Conservation (phyloP, 1,140 invertebrate genomes). For the Diorhabda carinulata region DNA sequence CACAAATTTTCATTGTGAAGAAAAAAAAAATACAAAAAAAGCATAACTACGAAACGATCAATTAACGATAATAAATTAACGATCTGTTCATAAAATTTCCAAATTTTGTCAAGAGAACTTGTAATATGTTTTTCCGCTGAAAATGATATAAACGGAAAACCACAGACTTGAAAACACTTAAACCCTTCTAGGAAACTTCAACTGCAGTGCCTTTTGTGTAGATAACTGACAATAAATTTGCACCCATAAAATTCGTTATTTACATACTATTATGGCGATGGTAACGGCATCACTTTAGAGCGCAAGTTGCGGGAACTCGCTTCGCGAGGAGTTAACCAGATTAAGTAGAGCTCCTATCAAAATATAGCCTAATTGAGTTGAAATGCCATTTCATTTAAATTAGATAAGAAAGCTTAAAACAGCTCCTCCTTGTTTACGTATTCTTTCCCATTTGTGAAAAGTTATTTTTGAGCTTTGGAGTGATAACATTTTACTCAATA, state of each 20-base stretch:
- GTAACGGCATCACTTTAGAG: conserved; percentile 6
- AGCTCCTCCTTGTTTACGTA: conserved; percentile 2
- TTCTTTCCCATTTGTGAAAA: neutral
- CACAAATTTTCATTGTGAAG: no score
- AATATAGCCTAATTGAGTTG: conserved; percentile 11
- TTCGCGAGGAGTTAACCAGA: conserved; percentile 12
- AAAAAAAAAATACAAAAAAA: no score
- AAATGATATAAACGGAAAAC: no score
- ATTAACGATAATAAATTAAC: no score
- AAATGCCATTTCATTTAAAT: conserved; percentile 13
- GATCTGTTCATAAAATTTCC: no score
- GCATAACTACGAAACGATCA: no score
- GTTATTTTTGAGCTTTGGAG: neutral
- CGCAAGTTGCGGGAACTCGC: neutral
- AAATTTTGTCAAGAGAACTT: no score
- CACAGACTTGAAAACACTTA: no score
- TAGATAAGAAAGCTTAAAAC: conserved; percentile 7
- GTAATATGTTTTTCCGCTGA: no score
- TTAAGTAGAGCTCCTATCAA: conserved; percentile 13
- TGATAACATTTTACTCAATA: neutral
- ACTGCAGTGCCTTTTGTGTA: neutral
- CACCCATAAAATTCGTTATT: conserved; percentile 5
- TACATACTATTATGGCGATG: conserved; percentile 7
- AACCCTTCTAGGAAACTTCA: neutral
- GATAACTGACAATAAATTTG: neutral